Conservation (phyloP, 2,888 invertebrate species). For the Aphodius sticticus region DNA sequence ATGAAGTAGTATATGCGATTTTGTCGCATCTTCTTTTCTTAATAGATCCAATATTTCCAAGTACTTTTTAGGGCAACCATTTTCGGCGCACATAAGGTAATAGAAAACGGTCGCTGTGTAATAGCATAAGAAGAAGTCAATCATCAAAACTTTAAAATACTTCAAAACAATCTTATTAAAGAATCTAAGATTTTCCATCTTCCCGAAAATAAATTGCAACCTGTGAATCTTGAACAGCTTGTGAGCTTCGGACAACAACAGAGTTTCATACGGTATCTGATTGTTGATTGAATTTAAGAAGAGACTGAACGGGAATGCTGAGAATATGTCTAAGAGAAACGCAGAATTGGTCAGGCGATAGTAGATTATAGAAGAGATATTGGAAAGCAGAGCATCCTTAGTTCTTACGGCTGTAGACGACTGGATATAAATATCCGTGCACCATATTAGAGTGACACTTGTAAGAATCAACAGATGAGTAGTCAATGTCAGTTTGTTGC, state of each 20-base stretch:
- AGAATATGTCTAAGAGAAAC: slow-evolving; percentile 41
- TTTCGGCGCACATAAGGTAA: slow-evolving; percentile 21
- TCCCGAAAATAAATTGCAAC: slow-evolving; percentile 28
- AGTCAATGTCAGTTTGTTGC: background rate
- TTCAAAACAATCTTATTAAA: slow-evolving; percentile 19
- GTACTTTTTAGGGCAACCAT: slow-evolving; percentile 24
- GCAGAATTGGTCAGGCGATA: slow-evolving; percentile 28
- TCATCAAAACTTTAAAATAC: slow-evolving; percentile 28
- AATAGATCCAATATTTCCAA: slow-evolving; percentile 9
- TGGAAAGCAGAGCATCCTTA: slow-evolving; percentile 34
- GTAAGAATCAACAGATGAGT: slow-evolving; percentile 20
- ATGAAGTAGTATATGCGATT: slow-evolving; percentile 24
- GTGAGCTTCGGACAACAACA: slow-evolving; percentile 37
- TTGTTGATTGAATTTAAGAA: slow-evolving; percentile 33
- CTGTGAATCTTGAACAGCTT: slow-evolving; percentile 43
- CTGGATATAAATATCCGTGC: slow-evolving; percentile 44
- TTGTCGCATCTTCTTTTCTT: slow-evolving; percentile 8
- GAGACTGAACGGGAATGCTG: slow-evolving; percentile 41
- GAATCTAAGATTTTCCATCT: slow-evolving; percentile 27
- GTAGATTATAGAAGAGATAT: slow-evolving; percentile 36
- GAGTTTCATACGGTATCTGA: slow-evolving; percentile 20
- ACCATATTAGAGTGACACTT: slow-evolving; percentile 36
- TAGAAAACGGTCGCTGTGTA: slow-evolving; percentile 32
- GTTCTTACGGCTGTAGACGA: slow-evolving; percentile 44
- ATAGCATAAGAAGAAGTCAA: slow-evolving; percentile 28